Evolutionary conservation across 2,888 invertebrate species (phyloP).

Genomic region (Mythimna loreyi): DNA sequence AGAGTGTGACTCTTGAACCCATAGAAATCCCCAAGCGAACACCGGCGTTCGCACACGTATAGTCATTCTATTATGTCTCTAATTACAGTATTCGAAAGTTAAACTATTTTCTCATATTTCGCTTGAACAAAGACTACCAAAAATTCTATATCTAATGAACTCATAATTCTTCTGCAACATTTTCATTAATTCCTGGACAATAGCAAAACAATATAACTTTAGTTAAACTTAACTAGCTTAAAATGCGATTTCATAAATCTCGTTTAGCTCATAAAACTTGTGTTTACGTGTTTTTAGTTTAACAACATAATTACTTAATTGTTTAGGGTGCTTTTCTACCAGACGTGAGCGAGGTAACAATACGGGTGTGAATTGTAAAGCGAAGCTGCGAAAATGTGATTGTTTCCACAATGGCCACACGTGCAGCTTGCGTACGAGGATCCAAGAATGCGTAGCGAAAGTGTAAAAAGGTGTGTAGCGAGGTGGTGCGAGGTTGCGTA

Average conservation of each 20-base stretch:
- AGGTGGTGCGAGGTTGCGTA: too few species aligned
- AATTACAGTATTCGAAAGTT: neutral
- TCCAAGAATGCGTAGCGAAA: too few species aligned
- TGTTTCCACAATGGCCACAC: neutral
- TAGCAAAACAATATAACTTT: neutral
- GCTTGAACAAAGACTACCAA: neutral
- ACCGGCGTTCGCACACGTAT: too few species aligned
- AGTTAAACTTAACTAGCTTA: constrained; percentile 23
- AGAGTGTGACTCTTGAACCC: too few species aligned
- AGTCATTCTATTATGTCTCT: too few species aligned
- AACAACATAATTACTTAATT: constrained; percentile 35
- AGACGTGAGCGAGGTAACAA: neutral
- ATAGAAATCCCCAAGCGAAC: too few species aligned
- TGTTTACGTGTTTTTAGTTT: constrained; percentile 30
- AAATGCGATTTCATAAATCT: constrained; percentile 38
- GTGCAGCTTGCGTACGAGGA: neutral
- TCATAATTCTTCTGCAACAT: neutral
- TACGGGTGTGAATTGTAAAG: neutral
- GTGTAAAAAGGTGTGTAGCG: too few species aligned
- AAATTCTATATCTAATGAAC: neutral
- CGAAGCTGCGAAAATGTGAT: neutral
- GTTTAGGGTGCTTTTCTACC: neutral
- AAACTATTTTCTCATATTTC: neutral
- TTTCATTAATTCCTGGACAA: constrained; percentile 8
- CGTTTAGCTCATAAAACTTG: constrained; percentile 22